Evolutionary conservation across 2,797 vertebrate species (phyloP).

Genomic region (Lepus oiostolus): DNA sequence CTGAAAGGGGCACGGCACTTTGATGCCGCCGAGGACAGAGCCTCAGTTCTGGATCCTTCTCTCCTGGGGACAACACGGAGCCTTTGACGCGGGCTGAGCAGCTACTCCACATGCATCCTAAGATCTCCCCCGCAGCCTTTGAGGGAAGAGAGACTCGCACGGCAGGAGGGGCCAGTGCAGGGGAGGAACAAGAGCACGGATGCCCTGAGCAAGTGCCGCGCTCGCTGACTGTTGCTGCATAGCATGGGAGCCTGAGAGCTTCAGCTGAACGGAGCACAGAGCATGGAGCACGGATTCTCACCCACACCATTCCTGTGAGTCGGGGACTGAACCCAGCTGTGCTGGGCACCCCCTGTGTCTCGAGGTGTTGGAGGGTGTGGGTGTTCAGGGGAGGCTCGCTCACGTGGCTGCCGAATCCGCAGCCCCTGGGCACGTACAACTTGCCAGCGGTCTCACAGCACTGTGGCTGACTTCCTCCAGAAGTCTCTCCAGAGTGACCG

Average conservation of each 20-base stretch:
- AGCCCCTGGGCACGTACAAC: rapidly evolving
- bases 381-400: background rate
- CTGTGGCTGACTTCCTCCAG: background rate
- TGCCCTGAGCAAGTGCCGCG: background rate
- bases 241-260: background rate
- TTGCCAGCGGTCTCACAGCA: background rate
- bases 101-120: rapidly evolving
- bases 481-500: background rate
- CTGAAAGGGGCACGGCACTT: background rate
- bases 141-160: background rate
- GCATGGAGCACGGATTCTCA: background rate
- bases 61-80: background rate
- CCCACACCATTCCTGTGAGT: background rate
- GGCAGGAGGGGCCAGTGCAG: background rate
- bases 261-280: background rate
- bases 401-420: background rate
- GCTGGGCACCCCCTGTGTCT: too few relatives aligned
- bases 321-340: background rate
- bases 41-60: background rate
- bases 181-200: background rate
- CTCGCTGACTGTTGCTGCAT: background rate
- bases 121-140: background rate
- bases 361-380: too few relatives aligned
- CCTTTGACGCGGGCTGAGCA: background rate
- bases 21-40: background rate